Base-by-base conservation (phyloP, 1,140 invertebrate genomes). In the Tachypleus tridentatus region DNA sequence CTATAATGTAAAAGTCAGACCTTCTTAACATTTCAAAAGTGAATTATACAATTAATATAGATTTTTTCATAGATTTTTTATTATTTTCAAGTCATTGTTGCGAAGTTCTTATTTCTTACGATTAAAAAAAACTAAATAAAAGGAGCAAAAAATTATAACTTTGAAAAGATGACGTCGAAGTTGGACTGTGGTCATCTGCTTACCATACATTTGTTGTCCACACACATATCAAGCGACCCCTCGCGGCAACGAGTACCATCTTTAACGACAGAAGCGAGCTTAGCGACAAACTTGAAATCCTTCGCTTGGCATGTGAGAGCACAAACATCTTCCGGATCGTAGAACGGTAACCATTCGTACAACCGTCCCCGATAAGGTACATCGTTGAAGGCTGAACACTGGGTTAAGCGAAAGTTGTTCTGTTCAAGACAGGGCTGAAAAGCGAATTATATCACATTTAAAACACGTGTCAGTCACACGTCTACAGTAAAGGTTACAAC, bases 181-280 rank as follows among this genome's bases (percentile, higher is more conserved):
- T 29, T 29, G 29, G 29, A 29, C 29, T 29, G 2, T 29, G 29
- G 29, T 29, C 29, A 29, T 29, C 29, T 51, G 56, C 70, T 65
- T 77, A 95, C 92, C 87, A 90, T 84, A 77, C 92, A 95, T 72
- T 86, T 83, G 53, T 91, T 91, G 72, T 86, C 83, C 71, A 95
- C 91, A 77, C 92, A 95, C 82, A 94, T 89, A 73, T 93, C 90
- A 48, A 89, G 78, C 65, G 86, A 86, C 5, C 88, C 89, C 3
- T 84, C 81, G 62, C 87, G 80, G 76, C 92, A 95, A 61, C 87
- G 80, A 1, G 91, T 94, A 1, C 92, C 92, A 74, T 95, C 92
- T 62, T 88, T 84, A 5, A 93, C 89, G 72, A 85, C 84, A 8
- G 87, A 84, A 5, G 88, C 85, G 51, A 96, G 79, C 69, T 86